Percentiles rank a stretch among this genome's conserved stretches.
These are phyloP conservation scores for Meriones psammophilus DNA, from an alignment of 2,797 vertebrate genomes.

Conservation along the genomic window DNA sequence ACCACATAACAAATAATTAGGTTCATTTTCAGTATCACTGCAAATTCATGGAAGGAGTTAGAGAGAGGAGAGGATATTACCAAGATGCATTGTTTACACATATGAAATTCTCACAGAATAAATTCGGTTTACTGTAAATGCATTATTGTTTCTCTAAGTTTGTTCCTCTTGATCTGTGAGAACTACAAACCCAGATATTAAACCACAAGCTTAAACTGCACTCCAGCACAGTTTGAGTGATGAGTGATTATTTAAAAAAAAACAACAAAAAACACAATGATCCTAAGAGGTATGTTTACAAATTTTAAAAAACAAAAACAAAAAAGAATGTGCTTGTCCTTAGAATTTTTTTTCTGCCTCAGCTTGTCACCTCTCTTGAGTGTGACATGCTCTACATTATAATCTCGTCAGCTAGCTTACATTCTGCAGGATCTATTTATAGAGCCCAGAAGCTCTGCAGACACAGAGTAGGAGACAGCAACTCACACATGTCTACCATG, in stretches of 20 bases:
- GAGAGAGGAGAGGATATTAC: too few relatives aligned
- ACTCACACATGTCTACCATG: conserved; percentile 42
- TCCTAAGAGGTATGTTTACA: conserved; percentile 58
- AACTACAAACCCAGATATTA: conserved; percentile 80
- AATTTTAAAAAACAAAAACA: conserved; percentile 42
- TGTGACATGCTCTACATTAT: conserved; percentile 59
- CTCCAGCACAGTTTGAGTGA: conserved; percentile 72
- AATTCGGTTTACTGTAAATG: background rate
- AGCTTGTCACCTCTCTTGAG: conserved; percentile 60
- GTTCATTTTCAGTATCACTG: conserved; percentile 70
- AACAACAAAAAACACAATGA: background rate
- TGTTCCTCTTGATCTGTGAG: conserved; percentile 54
- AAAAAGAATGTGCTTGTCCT: conserved; percentile 31
- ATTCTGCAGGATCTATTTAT: conserved; percentile 69
- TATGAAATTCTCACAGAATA: background rate
- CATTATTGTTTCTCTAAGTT: conserved; percentile 76
- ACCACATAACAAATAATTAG: conserved; percentile 61
- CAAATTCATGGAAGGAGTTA: conserved; percentile 71
- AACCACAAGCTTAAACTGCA: conserved; percentile 69
- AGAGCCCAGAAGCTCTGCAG: conserved; percentile 45
- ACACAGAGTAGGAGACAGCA: background rate
- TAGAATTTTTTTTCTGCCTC: conserved; percentile 32
- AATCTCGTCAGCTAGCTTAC: conserved; percentile 60
- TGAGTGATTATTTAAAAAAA: conserved; percentile 16
- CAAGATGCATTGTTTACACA: background rate